These are phyloP conservation scores for Trimorus sp. DNA, from an alignment of 2,888 invertebrate genomes.

Conservation along the genomic window DNA sequence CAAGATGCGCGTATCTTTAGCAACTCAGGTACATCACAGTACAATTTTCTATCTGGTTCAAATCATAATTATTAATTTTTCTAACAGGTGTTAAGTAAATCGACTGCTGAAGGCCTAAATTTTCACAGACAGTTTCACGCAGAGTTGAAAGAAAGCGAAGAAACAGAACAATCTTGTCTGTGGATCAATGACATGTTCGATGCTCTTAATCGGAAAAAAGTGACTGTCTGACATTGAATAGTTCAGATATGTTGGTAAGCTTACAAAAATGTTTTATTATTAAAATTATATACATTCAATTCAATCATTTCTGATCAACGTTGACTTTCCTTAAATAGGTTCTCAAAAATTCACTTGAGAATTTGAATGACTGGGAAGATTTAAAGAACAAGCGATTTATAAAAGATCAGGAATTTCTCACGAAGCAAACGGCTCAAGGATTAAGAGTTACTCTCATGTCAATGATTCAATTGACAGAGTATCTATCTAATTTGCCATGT, in stretches of 20 bases:
- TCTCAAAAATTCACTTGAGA: not conserved
- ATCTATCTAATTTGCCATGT: not conserved
- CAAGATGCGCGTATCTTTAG: slow-evolving; percentile 15
- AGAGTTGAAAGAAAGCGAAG: slow-evolving; percentile 13
- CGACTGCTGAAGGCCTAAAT: not conserved
- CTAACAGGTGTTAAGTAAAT: not conserved
- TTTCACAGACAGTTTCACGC: not conserved
- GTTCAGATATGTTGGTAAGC: not conserved
- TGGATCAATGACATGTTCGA: slow-evolving; percentile 4
- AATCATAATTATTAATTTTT: not conserved
- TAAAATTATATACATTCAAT: not conserved
- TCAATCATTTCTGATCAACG: not conserved
- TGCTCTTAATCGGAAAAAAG: not conserved
- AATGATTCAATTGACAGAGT: slow-evolving; percentile 4
- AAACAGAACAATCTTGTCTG: not conserved
- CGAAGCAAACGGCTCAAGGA: not conserved
- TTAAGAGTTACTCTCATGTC: not conserved
- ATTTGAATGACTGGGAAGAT: slow-evolving; percentile 4
- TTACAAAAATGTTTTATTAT: not conserved
- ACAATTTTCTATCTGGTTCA: too few species aligned
- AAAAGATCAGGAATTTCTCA: not conserved
- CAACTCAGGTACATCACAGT: too few species aligned
- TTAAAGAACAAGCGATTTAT: not conserved
- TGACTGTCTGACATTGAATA: not conserved
- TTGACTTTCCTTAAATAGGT: too few species aligned